Percentiles rank a stretch among this genome's conserved stretches.
Evolutionary conservation across 2,113 vertebrate genomes (phyloP).

Genomic region (Brachypteracias leptosomus): DNA sequence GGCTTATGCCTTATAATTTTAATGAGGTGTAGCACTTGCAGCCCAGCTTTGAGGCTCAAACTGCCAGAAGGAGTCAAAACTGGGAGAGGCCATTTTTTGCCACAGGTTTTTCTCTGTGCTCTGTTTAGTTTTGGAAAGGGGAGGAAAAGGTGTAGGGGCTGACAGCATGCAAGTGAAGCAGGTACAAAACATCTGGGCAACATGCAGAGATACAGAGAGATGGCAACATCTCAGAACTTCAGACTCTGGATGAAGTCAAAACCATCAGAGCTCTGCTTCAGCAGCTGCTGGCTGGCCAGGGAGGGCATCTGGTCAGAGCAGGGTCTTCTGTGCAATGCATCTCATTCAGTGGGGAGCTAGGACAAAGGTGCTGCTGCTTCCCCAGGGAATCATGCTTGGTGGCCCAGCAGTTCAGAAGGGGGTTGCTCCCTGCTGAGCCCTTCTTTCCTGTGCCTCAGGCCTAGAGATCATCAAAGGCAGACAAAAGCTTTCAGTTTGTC

Average conservation of each 20-base stretch:
- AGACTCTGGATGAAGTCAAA: neutral
- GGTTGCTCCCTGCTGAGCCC: neutral
- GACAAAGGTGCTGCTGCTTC: neutral
- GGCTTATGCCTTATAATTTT: neutral
- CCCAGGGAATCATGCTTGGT: too few species aligned
- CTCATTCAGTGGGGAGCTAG: fast-evolving
- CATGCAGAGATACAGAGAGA: neutral
- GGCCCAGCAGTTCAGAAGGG: neutral
- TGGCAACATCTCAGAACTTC: neutral
- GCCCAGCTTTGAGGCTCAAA: neutral
- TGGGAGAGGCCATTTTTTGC: neutral
- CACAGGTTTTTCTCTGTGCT: neutral
- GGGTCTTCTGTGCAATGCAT: neutral
- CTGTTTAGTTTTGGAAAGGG: neutral
- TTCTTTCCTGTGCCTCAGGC: neutral
- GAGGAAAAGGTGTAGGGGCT: neutral
- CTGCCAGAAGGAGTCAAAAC: neutral
- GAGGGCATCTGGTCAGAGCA: neutral
- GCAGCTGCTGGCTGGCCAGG: neutral
- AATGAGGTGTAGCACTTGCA: neutral
- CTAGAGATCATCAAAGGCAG: neutral
- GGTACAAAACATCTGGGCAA: neutral
- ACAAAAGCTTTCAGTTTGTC: neutral
- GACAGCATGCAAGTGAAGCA: neutral
- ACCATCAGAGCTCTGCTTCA: fast-evolving